Base-by-base conservation (phyloP, 1,140 invertebrate genomes). In the Heliconius congener region DNA sequence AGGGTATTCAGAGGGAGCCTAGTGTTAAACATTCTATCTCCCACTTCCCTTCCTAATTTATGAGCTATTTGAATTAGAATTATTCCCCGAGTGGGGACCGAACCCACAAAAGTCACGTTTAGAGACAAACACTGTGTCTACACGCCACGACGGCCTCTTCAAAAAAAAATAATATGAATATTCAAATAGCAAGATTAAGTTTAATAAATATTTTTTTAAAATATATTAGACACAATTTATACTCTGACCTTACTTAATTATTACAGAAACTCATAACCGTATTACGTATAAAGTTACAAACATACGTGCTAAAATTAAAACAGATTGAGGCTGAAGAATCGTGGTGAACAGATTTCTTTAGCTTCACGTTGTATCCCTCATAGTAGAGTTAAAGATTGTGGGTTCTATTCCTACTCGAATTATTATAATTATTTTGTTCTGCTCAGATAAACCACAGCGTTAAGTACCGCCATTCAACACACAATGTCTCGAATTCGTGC, bases 251-350 rank as follows among this genome's bases (percentile, higher is more conserved):
- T 72, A 72, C 71, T 37, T 72, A 39, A 72, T 72, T 71, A 71
- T 71, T 39, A 16, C 71, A 9, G 71, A 39, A 42, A 23, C 71
- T 37, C 71, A 72, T 72, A 72, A 72, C 71, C 71, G 71, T 72
- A 72, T 72, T 72, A 72, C 60, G 60, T 66, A 30, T 66, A 66
- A 66, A 66, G 27, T 66, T 72, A 72, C 71, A 37, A 37, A 37
- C 34, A 72, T 13, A 42, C 18, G 37, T 23, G 71, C 19, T 72
- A 72, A 72, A 72, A 42, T 11, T 66, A n/a, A 66, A 66, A 27
- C 60, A 66, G 60, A 16, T 66, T 30, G 60, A 23, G 60, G 60
- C 60, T n/a, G 60, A 66, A 66, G 27, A 66, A 30, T 66, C n/a
- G 27, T 16, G 27, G 13, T 13, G 27, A n/a, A 23, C 57, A 23